Evolutionary conservation across 2,797 vertebrate genomes (phyloP).

Genomic region (Centropyge bicolor): DNA sequence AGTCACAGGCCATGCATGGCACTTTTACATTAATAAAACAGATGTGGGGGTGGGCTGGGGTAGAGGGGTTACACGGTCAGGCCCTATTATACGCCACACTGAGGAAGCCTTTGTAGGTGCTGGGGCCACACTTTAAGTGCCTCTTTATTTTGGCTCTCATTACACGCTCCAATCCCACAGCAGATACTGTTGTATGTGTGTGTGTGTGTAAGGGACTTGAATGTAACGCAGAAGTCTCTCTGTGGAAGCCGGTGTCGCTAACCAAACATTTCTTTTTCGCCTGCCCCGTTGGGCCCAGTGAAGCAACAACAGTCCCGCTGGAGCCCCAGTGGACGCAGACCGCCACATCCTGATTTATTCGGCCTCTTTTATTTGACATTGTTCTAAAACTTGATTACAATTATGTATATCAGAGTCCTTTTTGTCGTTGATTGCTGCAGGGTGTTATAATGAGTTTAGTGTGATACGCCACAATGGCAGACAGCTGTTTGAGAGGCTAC

Average conservation of each 20-base stretch:
- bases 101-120: constrained; percentile 84
- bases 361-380: constrained; percentile 73
- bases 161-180: constrained; percentile 78
- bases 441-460: constrained; percentile 83
- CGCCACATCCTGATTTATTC: constrained; percentile 64
- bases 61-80: constrained; percentile 82
- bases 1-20: constrained; percentile 83
- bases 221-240: constrained; percentile 69
- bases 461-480: constrained; percentile 74
- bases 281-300: constrained; percentile 39
- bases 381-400: constrained; percentile 82
- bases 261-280: constrained; percentile 71
- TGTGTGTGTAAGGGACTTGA: constrained; percentile 61
- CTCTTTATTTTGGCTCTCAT: constrained; percentile 86
- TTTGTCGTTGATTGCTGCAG: constrained; percentile 73
- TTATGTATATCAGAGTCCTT: constrained; percentile 79
- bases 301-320: constrained; percentile 31
- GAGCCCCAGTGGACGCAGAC: constrained; percentile 38
- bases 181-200: constrained; percentile 72
- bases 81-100: constrained; percentile 83
- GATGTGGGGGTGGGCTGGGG: constrained; percentile 79
- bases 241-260: constrained; percentile 69
- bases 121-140: constrained; percentile 80
- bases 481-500: constrained; percentile 82
- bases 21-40: constrained; percentile 91